Percentiles rank a stretch among this genome's conserved stretches.
phyloP scores from a whole-genome alignment of 1,140 invertebrate species.

The Cepaea nemoralis region DNA sequence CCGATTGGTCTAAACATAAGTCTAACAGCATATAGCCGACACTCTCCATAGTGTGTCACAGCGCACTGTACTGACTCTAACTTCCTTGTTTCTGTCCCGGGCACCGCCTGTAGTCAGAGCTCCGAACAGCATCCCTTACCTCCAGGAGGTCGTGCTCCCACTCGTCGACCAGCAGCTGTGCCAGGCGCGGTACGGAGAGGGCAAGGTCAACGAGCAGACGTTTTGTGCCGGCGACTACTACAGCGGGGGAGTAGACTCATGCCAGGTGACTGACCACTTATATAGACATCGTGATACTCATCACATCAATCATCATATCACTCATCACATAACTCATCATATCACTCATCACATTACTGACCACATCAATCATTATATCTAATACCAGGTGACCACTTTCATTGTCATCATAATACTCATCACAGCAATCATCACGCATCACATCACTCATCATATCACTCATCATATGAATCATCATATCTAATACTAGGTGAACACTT shows the following conservation, averaged over 20 bases:
- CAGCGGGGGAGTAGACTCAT: slow-evolving; percentile 24
- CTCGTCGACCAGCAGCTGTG: slow-evolving; percentile 6
- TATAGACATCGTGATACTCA: neutral
- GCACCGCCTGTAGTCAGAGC: neutral
- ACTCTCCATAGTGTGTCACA: too few species aligned
- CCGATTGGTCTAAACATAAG: too few species aligned
- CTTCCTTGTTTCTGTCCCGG: too few species aligned
- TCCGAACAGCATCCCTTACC: neutral
- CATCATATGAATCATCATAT: neutral
- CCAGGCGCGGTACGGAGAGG: neutral
- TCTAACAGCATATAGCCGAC: too few species aligned
- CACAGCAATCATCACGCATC: neutral
- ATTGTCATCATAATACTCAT: neutral
- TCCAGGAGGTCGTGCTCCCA: slow-evolving; percentile 8
- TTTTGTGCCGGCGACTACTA: slow-evolving; percentile 31
- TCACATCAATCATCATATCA: neutral
- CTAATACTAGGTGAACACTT: too few species aligned
- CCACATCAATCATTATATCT: neutral
- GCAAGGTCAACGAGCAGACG: slow-evolving; percentile 17
- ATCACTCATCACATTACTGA: neutral
- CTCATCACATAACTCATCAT: neutral
- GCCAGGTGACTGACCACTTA: neutral
- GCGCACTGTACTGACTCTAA: too few species aligned
- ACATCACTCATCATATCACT: neutral
- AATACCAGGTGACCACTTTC: neutral